Evolutionary conservation across 2,113 vertebrate genomes (phyloP).

Genomic region (Bubalus kerabau): DNA sequence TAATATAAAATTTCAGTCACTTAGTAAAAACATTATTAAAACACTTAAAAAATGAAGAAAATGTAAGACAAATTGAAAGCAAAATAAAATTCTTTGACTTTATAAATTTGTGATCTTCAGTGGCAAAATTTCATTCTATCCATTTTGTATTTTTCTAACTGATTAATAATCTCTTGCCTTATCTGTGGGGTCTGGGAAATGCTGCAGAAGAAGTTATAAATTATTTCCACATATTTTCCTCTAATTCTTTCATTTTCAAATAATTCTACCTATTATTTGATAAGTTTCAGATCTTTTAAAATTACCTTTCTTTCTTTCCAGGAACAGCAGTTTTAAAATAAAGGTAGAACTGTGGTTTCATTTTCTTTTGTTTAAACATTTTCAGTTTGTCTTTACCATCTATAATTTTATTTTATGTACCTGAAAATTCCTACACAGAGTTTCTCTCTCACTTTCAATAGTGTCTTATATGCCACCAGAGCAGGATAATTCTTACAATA

Average conservation of each 20-base stretch:
- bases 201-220: not conserved
- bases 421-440: not conserved
- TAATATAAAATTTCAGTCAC: not conserved
- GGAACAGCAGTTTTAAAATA: not conserved
- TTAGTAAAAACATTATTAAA: not conserved
- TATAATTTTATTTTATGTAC: not conserved
- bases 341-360: not conserved
- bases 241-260: not conserved
- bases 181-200: not conserved
- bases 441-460: not conserved
- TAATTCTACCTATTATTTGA: not conserved
- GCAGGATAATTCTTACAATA: not conserved
- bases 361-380: not conserved
- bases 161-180: not conserved
- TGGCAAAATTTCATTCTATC: not conserved
- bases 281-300: not conserved
- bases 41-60: not conserved
- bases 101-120: not conserved
- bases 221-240: not conserved
- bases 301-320: not conserved
- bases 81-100: not conserved
- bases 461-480: not conserved
- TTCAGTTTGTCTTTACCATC: not conserved
- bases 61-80: not conserved
- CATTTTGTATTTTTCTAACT: not conserved